Evolutionary conservation across 2,888 invertebrate species (phyloP), one percentile per base, ranked within the genome.

Genomic region (Mythimna impura): DNA sequence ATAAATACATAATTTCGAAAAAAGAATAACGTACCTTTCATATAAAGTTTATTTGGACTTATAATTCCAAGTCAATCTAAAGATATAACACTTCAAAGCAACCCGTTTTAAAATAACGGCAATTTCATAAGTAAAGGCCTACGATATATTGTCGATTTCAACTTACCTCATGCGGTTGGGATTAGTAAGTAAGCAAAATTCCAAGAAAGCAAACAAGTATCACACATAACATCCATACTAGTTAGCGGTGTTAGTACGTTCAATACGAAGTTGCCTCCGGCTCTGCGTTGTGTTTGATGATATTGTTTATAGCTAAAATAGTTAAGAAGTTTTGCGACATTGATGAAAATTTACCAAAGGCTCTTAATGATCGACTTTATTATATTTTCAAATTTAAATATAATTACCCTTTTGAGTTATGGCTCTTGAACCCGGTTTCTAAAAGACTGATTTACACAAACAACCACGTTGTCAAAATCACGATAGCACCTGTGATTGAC

Each of bases 231-330:
- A 47, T 52, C 47, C 52, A 62, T 34, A 58, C 50, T 20, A 67
- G 71, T 70, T 78, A 71, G 58, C 70, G 58, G 62, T 71, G 68
- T 71, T 66, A 69, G 70, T 66, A 70, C n/a, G n/a, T 57, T 71
- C 30, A 73, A 84, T 80, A 70, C 68, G 71, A 86, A 90, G 89
- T 62, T 72, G 65, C 74, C 87, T 90, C 88, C 83, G 87, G 84
- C 88, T 87, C 88, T 87, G 87, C 88, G 80, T 85, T 89, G 85
- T 86, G 76, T 85, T 86, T 84, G 83, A 81, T 84, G 36, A 61
- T 88, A 87, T 86, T 78, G 20, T n/a, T 84, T 82, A 84, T 73
- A 75, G 76, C 61, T 84, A 80, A 68, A 81, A 80, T 80, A 75
- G 71, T 73, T 76, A 9, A 67, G 71, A 86, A 84, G 78, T 85